Percentiles rank a stretch among this genome's conserved stretches.
phyloP scores from a whole-genome alignment of 1,140 invertebrate species.

The Tetragonula clypearis region DNA sequence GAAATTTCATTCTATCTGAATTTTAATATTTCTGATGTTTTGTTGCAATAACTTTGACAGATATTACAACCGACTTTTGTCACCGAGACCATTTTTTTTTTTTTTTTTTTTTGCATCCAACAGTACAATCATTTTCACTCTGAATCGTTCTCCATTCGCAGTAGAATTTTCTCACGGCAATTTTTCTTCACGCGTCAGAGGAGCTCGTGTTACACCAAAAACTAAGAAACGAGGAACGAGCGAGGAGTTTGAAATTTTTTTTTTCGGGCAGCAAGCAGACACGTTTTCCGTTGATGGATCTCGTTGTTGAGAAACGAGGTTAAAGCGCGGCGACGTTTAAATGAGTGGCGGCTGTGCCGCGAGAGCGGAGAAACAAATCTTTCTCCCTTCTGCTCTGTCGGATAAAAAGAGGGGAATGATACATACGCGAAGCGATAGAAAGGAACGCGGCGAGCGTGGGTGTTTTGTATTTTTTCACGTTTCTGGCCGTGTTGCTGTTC shows the following conservation, averaged over 20 bases:
- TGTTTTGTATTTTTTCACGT: not conserved
- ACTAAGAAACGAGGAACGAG: not conserved
- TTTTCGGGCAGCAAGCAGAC: not conserved
- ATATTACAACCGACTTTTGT: no score
- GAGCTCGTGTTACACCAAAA: no score
- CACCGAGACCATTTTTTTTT: no score
- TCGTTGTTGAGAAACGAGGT: not conserved
- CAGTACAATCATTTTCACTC: not conserved
- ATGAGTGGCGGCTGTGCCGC: not conserved
- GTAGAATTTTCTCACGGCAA: not conserved
- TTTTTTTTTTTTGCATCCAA: no score
- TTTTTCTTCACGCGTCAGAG: no score
- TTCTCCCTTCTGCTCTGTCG: not conserved
- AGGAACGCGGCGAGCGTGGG: not conserved
- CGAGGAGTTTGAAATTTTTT: not conserved
- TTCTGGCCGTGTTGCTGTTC: not conserved
- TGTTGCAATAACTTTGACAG: no score
- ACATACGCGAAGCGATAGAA: not conserved
- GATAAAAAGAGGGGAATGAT: not conserved
- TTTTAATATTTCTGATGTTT: no score
- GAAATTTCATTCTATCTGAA: no score
- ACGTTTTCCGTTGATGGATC: not conserved
- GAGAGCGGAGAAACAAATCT: not conserved
- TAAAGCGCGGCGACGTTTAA: not conserved
- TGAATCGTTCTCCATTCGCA: not conserved